phyloP scores from a whole-genome alignment of 2,113 vertebrate genomes.

The Micronisus gabar region DNA sequence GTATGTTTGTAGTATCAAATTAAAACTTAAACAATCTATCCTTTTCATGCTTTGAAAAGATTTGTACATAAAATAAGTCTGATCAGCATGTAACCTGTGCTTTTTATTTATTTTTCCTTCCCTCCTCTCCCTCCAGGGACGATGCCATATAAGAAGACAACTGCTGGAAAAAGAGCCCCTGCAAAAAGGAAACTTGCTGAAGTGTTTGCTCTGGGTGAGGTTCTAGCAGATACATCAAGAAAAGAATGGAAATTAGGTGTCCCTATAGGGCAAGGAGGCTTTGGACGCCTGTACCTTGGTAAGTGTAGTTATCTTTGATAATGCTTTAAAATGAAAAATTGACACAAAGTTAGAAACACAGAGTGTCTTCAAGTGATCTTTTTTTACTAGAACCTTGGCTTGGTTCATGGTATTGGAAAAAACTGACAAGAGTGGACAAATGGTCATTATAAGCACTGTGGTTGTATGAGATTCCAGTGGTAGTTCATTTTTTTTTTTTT shows the following conservation, averaged over 20 bases:
- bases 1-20: neutral
- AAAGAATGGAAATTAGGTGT: constrained; percentile 90
- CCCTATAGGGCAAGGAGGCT: constrained; percentile 90
- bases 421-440: neutral
- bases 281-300: constrained; percentile 93
- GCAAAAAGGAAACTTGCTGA: constrained; percentile 88
- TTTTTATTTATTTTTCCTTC: neutral
- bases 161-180: constrained; percentile 78
- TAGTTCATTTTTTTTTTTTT: neutral
- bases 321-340: neutral
- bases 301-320: constrained; percentile 10
- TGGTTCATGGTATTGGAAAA: neutral
- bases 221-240: constrained; percentile 85
- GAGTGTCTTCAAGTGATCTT: neutral
- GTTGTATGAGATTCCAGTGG: neutral
- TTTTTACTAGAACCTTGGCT: neutral
- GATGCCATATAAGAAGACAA: constrained; percentile 85
- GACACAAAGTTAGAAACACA: neutral
- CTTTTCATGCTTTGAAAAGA: neutral
- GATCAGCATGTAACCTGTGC: neutral
- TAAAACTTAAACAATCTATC: neutral
- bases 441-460: neutral
- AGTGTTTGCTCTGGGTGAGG: constrained; percentile 85
- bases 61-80: neutral
- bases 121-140: constrained; percentile 22